Percentiles rank a stretch among this genome's conserved stretches.
Conservation (phyloP, 2,888 invertebrate genomes). For the Meiosimyza platycephala region DNA sequence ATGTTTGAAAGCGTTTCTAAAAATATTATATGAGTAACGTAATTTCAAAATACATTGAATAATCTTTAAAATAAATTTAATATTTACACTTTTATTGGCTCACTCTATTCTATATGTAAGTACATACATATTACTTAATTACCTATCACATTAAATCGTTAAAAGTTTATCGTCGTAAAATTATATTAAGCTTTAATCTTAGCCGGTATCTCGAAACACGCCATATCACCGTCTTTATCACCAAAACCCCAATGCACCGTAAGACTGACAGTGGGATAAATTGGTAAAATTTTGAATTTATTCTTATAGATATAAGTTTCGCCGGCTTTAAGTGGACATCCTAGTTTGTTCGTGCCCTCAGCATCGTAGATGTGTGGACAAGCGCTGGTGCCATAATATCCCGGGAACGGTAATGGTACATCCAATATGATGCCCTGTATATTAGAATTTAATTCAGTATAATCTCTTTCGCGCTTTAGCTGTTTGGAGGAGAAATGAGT, state of each 20-base stretch:
- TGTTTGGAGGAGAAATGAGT: conserved; percentile 47
- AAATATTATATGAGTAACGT: too few relatives aligned
- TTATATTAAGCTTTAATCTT: conserved; percentile 68
- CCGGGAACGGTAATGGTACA: conserved; percentile 78
- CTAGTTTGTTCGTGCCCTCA: conserved; percentile 71
- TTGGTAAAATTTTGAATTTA: conserved; percentile 69
- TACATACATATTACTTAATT: too few relatives aligned
- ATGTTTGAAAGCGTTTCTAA: too few relatives aligned
- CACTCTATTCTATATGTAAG: background rate
- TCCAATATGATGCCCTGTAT: conserved; percentile 75
- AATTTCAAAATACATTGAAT: too few relatives aligned
- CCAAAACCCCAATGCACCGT: conserved; percentile 75
- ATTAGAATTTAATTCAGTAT: conserved; percentile 70
- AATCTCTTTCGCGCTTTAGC: conserved; percentile 69
- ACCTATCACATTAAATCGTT: too few relatives aligned
- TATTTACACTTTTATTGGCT: too few relatives aligned
- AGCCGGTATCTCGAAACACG: conserved; percentile 79
- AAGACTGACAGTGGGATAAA: conserved; percentile 70
- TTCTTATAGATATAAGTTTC: conserved; percentile 78
- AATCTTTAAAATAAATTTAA: too few relatives aligned
- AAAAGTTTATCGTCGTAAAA: background rate
- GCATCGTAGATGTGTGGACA: conserved; percentile 75
- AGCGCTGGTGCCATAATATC: conserved; percentile 78
- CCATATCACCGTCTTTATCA: conserved; percentile 67
- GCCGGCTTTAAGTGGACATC: conserved; percentile 78